phyloP scores from a whole-genome alignment of 2,888 invertebrate genomes.

The Congeria kusceri region DNA sequence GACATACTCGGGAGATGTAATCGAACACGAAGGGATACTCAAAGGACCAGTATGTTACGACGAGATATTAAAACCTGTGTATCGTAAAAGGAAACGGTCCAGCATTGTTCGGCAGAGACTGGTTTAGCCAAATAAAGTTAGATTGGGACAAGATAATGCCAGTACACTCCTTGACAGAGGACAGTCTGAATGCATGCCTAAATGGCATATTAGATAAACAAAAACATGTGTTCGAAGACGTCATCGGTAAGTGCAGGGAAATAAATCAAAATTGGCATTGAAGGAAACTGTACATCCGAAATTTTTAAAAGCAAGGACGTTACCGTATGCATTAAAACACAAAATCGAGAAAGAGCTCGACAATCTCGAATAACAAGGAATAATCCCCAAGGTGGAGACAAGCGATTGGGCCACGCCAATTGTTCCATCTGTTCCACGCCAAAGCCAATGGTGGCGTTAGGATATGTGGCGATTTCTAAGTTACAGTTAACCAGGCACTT shows the following conservation, averaged over 20 bases:
- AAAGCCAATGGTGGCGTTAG: slow-evolving; percentile 27
- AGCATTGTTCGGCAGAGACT: slow-evolving; percentile 29
- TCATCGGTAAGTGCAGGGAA: slow-evolving; percentile 31
- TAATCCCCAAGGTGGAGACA: slow-evolving; percentile 18
- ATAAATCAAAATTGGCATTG: slow-evolving; percentile 44
- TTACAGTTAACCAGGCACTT: slow-evolving; percentile 70
- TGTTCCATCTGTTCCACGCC: background rate
- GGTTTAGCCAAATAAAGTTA: slow-evolving; percentile 28
- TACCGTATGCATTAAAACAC: slow-evolving; percentile 52
- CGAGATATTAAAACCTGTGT: background rate
- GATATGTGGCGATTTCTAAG: slow-evolving; percentile 71
- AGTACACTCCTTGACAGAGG: background rate
- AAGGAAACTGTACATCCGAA: slow-evolving; percentile 40
- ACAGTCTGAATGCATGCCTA: background rate
- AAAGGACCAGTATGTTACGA: background rate
- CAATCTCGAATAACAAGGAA: slow-evolving; percentile 14
- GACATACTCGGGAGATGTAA: too few species aligned
- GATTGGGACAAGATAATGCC: slow-evolving; percentile 19
- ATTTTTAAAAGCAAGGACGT: slow-evolving; percentile 64
- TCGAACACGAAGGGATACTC: background rate
- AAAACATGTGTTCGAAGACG: slow-evolving; percentile 20
- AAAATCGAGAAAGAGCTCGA: slow-evolving; percentile 35
- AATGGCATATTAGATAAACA: background rate
- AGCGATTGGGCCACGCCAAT: slow-evolving; percentile 29
- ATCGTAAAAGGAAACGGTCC: slow-evolving; percentile 28